A percentile compares a stretch with the other conserved stretches of the same genome.
These are phyloP conservation scores for Echeneis naucrates DNA, from an alignment of 2,797 vertebrate genomes.

Conservation along the genomic window DNA sequence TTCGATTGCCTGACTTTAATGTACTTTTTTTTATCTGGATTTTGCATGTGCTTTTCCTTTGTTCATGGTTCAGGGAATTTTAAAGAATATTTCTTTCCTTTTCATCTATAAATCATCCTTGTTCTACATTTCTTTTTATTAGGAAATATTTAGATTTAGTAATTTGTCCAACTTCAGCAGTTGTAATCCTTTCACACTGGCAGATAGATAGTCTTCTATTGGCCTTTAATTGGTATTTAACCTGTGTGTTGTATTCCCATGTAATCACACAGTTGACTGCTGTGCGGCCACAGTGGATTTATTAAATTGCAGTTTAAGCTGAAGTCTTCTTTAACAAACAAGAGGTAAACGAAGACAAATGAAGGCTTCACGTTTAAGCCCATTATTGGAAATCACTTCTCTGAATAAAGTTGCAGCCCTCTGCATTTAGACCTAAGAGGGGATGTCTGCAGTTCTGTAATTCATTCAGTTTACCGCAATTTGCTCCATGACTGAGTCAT, in stretches of 20 bases:
- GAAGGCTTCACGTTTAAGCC: constrained; percentile 20
- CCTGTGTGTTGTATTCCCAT: constrained; percentile 21
- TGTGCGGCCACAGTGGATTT: constrained; percentile 8
- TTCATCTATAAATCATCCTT: neutral
- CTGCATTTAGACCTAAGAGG: constrained; percentile 36
- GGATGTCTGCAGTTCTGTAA: constrained; percentile 20
- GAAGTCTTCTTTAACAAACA: constrained; percentile 38
- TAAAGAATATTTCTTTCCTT: neutral
- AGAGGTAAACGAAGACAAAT: constrained; percentile 64
- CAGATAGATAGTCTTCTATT: neutral
- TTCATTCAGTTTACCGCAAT: constrained; percentile 9
- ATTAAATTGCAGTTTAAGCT: constrained; percentile 10
- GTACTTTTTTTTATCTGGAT: neutral
- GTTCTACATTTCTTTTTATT: neutral
- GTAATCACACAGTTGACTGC: neutral
- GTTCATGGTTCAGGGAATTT: neutral
- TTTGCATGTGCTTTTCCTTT: neutral
- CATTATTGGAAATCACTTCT: constrained; percentile 58
- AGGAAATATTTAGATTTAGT: neutral
- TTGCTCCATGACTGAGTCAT: constrained; percentile 20
- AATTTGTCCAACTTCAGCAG: neutral
- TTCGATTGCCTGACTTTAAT: neutral
- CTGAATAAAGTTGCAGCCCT: constrained; percentile 37
- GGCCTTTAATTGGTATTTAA: constrained; percentile 18
- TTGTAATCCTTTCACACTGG: neutral